Conservation (phyloP, 1,140 invertebrate species). For the Diplogasteroides magnus region DNA sequence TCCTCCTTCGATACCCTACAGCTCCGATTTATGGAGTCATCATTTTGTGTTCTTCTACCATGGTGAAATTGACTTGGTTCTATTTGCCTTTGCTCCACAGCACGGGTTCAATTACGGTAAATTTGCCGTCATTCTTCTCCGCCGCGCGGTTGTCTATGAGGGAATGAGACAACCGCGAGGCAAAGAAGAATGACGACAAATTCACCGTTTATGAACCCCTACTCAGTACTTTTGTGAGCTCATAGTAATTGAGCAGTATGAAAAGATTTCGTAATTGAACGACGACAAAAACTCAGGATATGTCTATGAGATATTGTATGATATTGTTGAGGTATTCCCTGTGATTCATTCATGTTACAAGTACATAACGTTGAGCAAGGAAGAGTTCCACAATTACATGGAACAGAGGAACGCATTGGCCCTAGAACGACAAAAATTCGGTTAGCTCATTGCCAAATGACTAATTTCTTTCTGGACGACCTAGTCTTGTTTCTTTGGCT, state of each 20-base stretch:
- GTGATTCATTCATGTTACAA: conserved; percentile 5
- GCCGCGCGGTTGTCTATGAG: not conserved
- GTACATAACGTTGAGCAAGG: conserved; percentile 22
- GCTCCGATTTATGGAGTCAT: conserved; percentile 21
- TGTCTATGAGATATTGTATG: not conserved
- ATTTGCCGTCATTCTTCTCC: too few species aligned
- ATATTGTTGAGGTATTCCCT: not conserved
- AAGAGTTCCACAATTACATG: conserved; percentile 24
- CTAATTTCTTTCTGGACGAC: too few species aligned
- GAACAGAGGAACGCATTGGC: conserved; percentile 18
- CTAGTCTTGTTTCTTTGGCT: too few species aligned
- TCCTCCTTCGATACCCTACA: conserved; percentile 27
- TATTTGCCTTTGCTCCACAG: too few species aligned
- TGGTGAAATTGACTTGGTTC: conserved; percentile 13
- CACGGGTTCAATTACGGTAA: too few species aligned
- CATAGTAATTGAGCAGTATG: not conserved
- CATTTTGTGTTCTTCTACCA: conserved; percentile 17
- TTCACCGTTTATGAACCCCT: too few species aligned
- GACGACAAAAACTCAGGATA: not conserved
- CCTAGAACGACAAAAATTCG: conserved; percentile 23
- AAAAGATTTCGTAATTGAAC: not conserved
- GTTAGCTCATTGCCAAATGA: too few species aligned
- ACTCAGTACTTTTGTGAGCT: too few species aligned
- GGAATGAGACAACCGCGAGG: not conserved
- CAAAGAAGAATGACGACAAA: too few species aligned